Base-by-base conservation (phyloP, 2,797 vertebrate species). In the Urosaurus nigricauda region DNA sequence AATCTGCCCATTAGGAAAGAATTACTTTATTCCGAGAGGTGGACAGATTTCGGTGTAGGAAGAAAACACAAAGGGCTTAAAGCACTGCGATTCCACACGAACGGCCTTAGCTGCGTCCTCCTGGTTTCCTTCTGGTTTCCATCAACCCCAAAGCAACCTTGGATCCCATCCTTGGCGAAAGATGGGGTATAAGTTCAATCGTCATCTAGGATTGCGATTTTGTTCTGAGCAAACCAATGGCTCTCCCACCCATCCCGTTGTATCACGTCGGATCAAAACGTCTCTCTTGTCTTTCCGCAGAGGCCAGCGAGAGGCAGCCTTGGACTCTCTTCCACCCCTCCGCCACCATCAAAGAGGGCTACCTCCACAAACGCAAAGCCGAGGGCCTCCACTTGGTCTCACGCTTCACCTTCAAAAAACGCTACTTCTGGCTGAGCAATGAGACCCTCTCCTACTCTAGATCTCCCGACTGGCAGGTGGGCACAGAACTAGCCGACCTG, bases 351-450 rank as follows among this genome's bases (percentile, higher is more conserved):
- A 98, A 98, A 93, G 98, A 99, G 93, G 98, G 98, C 0, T 98
- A 97, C 95, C 97, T 99, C 90, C 96, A 98, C 88, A 98, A 98
- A 92, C 96, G 97, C 92, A 97, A 97, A 79, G 96, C 97, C 0
- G 96, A 97, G 91, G 96, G 97, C 0, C 86, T 96, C 0, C 88
- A 97, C 65, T 96, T 98, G 90, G 96, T 98, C 68, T 97, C 98
- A 0, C 97, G 98, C 89, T 98, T 98, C 5, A 92, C 98, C 92
- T 99, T 98, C 95, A 98, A 98, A 96, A 99, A 98, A 90, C 98
- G 98, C 58, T 98, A 98, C 93, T 98, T 99, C 97, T 98, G 98
- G 98, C 96, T 99, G 89, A 99, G 96, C 1, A 97, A 97, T 16
- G 97, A 98, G 95, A 95, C 95, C 0, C 95, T 99, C 40, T 97